phyloP scores from a whole-genome alignment of 1,140 invertebrate species.

The Archivesica marissinica region DNA sequence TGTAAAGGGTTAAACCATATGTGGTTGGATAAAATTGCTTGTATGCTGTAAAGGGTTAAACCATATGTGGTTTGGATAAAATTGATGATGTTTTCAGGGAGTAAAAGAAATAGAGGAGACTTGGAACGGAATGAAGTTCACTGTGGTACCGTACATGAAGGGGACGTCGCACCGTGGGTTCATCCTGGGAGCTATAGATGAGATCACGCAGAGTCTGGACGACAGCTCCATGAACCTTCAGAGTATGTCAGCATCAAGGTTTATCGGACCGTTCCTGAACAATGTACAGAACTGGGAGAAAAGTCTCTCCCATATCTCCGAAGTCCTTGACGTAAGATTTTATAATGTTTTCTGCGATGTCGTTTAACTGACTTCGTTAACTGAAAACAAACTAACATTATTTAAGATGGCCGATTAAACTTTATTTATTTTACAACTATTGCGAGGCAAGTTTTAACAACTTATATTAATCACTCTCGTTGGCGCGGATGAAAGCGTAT shows the following conservation, averaged over 20 bases:
- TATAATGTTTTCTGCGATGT: constrained; percentile 15
- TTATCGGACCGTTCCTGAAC: constrained; percentile 92
- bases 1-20: too few species aligned
- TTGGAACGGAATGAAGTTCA: constrained; percentile 91
- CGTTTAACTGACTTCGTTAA: too few species aligned
- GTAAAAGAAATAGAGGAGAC: constrained; percentile 89
- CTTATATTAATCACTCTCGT: too few species aligned
- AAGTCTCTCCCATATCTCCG: constrained; percentile 90
- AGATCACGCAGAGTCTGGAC: constrained; percentile 91
- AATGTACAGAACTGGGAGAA: constrained; percentile 94
- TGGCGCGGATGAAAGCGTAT: too few species aligned
- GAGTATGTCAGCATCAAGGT: constrained; percentile 95
- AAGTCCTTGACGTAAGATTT: constrained; percentile 91
- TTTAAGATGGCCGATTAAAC: too few species aligned
- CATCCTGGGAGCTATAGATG: constrained; percentile 92
- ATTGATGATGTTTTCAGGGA: constrained; percentile 84
- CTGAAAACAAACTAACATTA: too few species aligned
- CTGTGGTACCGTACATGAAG: constrained; percentile 86
- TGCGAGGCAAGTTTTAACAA: too few species aligned
- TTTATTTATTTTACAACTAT: too few species aligned
- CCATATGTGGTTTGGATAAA: too few species aligned
- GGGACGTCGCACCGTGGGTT: constrained; percentile 87
- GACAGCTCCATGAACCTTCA: constrained; percentile 95
- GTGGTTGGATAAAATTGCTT: too few species aligned
- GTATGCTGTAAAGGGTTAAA: too few species aligned